Percentiles rank a stretch among this genome's conserved stretches.
phyloP scores from a whole-genome alignment of 2,113 vertebrate species.

The Dicaeum eximium region DNA sequence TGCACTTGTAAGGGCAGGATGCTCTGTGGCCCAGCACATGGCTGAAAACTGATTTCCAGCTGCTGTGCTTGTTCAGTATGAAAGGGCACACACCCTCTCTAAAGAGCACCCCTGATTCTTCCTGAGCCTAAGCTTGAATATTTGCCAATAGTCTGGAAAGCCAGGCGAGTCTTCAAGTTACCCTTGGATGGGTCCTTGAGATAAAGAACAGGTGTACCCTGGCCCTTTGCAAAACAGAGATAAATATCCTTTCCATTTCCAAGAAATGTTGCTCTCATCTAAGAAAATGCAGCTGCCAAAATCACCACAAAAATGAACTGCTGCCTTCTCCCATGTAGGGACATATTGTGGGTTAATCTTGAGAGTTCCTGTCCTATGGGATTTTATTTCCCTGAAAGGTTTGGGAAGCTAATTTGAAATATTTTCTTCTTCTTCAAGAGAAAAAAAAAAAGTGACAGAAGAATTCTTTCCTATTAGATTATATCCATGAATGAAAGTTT shows the following conservation, averaged over 20 bases:
- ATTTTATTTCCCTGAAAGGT: background rate
- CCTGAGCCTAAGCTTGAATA: background rate
- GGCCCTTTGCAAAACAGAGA: background rate
- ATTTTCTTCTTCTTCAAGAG: background rate
- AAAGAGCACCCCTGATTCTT: background rate
- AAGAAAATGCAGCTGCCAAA: background rate
- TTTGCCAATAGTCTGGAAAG: background rate
- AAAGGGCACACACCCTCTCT: background rate
- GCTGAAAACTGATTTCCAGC: background rate
- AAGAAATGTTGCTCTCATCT: background rate
- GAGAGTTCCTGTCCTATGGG: background rate
- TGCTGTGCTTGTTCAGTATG: background rate
- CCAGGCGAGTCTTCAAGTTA: background rate
- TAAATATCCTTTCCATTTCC: conserved; percentile 1
- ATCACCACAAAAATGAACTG: background rate
- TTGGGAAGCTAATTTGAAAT: background rate
- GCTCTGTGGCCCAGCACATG: background rate
- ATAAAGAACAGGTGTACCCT: conserved; percentile 16
- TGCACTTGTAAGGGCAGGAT: background rate
- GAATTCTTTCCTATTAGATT: conserved; percentile 6
- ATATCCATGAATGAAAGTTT: conserved; percentile 44
- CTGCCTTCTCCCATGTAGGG: background rate
- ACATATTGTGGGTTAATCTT: background rate
- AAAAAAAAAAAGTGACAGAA: background rate
- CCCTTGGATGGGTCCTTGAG: conserved; percentile 13